These are phyloP conservation scores for Stictonetta naevosa DNA, from an alignment of 2,113 vertebrate species.

Conservation along the genomic window DNA sequence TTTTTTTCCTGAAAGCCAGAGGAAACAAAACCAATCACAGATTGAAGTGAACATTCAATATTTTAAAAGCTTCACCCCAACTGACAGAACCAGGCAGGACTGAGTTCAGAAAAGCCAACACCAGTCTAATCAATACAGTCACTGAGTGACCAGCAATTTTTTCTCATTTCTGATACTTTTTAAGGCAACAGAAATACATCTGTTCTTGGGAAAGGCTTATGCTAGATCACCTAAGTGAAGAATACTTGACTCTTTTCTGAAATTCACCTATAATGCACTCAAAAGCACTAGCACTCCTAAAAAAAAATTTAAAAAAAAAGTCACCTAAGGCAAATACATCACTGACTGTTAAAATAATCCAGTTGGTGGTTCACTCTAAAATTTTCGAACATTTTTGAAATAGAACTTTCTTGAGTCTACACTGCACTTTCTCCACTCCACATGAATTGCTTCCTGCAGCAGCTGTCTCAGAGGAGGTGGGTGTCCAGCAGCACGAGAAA, in stretches of 20 bases:
- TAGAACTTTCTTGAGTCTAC: not conserved
- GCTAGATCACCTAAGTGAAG: not conserved
- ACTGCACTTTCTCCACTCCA: not conserved
- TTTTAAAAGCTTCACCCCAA: not conserved
- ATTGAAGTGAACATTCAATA: not conserved
- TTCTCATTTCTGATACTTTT: not conserved
- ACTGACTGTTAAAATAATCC: not conserved
- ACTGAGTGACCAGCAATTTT: not conserved
- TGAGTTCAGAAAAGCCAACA: not conserved
- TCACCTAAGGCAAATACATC: not conserved
- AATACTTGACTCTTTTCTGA: not conserved
- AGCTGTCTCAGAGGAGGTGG: rapidly evolving
- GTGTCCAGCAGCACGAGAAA: not conserved
- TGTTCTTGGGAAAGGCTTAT: not conserved
- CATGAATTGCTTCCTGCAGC: not conserved
- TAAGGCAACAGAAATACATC: not conserved
- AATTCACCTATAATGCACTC: not conserved
- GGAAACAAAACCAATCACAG: not conserved
- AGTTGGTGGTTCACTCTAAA: not conserved
- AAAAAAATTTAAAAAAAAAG: not conserved
- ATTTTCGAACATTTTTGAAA: not conserved
- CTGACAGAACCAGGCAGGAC: not conserved
- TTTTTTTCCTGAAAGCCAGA: not conserved
- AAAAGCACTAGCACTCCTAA: not conserved
- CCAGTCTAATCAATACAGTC: not conserved